Base-by-base conservation (phyloP, 2,888 invertebrate genomes). In the Caenorhabditis angaria region DNA sequence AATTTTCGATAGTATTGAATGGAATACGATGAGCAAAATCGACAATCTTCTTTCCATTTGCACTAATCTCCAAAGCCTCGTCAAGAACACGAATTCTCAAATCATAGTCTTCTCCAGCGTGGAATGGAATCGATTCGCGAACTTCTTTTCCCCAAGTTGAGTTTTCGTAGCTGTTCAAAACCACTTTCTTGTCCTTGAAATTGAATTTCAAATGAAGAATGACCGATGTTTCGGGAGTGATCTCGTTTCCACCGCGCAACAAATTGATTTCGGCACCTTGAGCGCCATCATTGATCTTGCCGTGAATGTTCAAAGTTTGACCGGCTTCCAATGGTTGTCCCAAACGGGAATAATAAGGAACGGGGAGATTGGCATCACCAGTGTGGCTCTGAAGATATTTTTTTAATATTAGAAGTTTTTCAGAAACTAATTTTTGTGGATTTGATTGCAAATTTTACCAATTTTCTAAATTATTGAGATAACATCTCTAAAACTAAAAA, bases 81-180 rank as follows among this genome's bases (percentile, higher is more conserved):
- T 78, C 83, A 59, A 85, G 83, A 24, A 78, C 82, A 12, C 87
- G 83, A 65, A 87, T 77, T 58, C 85, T 83, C 28, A 87, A 62
- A 65, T 87, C 85, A 71, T 85, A 85, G 27, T 68, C 63, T 29
- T 85, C 73, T 63, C 84, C 84, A 14, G 76, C 59, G 27, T 82
- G 76, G 73, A 83, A 82, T 8, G 79, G 79, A 28, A 78, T 66
- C 27, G 82, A 83, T 47, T 79, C 78, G 62, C 81, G 73, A 70
- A 84, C 84, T 69, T 87, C 86, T 71, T 86, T 84, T 61, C 83
- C 86, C 84, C 86, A 87, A 12, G 72, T 72, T 20, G 79, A 82
- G 61, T 79, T 68, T 67, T 83, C 66, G 10, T 72, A 77, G 24
- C 74, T 77, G 72, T 85, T 85, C 58, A 85, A 58, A n/a, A 85